Conservation (phyloP, 2,888 invertebrate genomes). For the Ditylenchus weischeri region DNA sequence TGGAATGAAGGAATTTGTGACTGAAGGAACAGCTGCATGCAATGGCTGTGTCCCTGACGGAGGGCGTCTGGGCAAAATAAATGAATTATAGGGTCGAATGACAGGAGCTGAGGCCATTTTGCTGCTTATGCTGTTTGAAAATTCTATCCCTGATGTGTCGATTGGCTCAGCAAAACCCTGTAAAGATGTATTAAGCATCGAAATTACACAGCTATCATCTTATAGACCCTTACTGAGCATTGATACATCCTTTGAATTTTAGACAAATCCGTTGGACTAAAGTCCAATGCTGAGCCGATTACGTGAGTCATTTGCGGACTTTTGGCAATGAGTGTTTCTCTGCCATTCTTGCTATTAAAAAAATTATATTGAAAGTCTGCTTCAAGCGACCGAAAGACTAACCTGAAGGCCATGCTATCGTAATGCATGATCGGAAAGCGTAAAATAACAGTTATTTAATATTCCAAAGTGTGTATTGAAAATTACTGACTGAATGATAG, state of each 20-base stretch:
- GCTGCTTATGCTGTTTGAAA: slow-evolving; percentile 8
- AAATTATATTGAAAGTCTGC: not conserved
- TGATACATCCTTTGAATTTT: slow-evolving; percentile 58
- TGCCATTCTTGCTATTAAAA: slow-evolving; percentile 34
- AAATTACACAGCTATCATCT: too few relatives aligned
- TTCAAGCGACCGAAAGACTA: slow-evolving; percentile 14
- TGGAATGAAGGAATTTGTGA: slow-evolving; percentile 6
- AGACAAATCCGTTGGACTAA: slow-evolving; percentile 54
- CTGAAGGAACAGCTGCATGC: not conserved
- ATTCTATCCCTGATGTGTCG: slow-evolving; percentile 10
- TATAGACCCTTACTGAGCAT: slow-evolving; percentile 33
- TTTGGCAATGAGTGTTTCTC: slow-evolving; percentile 47
- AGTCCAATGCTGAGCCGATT: slow-evolving; percentile 57
- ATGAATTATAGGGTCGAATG: not conserved
- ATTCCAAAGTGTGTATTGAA: not conserved
- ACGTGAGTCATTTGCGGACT: slow-evolving; percentile 53
- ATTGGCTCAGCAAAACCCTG: slow-evolving; percentile 4
- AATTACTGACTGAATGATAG: slow-evolving; percentile 28
- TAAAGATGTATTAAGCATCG: not conserved
- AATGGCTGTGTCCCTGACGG: not conserved
- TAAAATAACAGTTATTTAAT: slow-evolving; percentile 12
- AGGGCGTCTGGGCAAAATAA: slow-evolving; percentile 1
- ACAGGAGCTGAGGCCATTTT: slow-evolving; percentile 6
- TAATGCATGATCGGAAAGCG: slow-evolving; percentile 47
- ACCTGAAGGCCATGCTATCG: slow-evolving; percentile 52